Conservation (phyloP, 2,888 invertebrate species). For the Amorpha juglandis region DNA sequence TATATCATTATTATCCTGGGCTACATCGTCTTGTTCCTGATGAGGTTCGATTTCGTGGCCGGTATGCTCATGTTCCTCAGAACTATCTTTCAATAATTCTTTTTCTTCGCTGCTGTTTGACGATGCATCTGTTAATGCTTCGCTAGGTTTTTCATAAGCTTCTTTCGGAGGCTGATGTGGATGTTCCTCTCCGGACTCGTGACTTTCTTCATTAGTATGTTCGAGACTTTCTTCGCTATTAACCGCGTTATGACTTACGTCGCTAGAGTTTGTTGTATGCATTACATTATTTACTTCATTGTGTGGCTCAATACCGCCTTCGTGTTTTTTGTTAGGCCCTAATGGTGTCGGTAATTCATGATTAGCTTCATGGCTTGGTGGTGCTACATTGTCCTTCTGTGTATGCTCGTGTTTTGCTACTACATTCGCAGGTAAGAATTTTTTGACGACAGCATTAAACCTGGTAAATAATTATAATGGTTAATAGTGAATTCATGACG, state of each 20-base stretch:
- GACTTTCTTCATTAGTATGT: not conserved
- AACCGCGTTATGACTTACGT: not conserved
- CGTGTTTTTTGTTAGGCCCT: constrained; percentile 29
- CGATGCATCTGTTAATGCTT: constrained; percentile 3
- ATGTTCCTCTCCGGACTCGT: not conserved
- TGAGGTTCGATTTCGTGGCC: constrained; percentile 30
- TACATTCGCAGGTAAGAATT: constrained; percentile 53
- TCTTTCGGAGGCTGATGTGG: constrained; percentile 14
- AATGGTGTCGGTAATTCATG: constrained; percentile 54
- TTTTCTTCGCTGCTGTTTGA: not conserved
- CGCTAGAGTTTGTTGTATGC: not conserved
- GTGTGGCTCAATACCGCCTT: constrained; percentile 18
- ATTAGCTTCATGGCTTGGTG: constrained; percentile 56
- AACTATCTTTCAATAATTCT: not conserved
- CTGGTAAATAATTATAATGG: constrained; percentile 44
- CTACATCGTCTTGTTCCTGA: constrained; percentile 33
- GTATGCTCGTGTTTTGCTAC: constrained; percentile 38
- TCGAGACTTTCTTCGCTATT: constrained; percentile 6
- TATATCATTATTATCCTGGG: constrained; percentile 23
- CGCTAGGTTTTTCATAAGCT: not conserved
- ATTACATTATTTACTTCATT: constrained; percentile 22
- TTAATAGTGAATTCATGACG: constrained; percentile 25
- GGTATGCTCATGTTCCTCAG: constrained; percentile 10
- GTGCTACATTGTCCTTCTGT: constrained; percentile 31
- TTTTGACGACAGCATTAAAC: constrained; percentile 74